Evolutionary conservation across 2,888 invertebrate species (phyloP).

Genomic region (Dendrolimus houi): DNA sequence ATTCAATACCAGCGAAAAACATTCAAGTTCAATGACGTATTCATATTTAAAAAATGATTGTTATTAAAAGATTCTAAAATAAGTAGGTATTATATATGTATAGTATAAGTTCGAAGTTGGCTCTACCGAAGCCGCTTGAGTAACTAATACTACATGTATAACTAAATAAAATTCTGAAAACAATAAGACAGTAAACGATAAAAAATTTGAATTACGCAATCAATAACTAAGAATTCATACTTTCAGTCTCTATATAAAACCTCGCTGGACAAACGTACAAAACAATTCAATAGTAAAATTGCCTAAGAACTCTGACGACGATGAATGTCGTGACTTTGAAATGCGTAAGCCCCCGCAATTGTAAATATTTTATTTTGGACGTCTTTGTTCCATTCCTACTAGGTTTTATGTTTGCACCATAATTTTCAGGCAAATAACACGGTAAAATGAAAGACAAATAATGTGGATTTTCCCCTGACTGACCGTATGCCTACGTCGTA

Average conservation of each 20-base stretch:
- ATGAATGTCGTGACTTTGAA: not conserved
- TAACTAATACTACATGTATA: too few species aligned
- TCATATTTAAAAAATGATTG: too few species aligned
- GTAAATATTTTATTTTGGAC: not conserved
- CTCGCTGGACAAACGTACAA: not conserved
- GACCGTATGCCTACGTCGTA: not conserved
- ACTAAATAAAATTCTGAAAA: too few species aligned
- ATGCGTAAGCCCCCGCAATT: not conserved
- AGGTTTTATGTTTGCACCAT: not conserved
- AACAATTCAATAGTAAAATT: not conserved
- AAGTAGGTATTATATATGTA: too few species aligned
- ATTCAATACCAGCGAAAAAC: too few species aligned
- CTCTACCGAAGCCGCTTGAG: too few species aligned
- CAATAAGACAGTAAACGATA: too few species aligned
- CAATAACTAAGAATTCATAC: not conserved
- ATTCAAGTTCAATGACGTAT: too few species aligned
- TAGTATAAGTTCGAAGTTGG: too few species aligned
- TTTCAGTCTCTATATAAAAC: not conserved
- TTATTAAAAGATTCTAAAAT: too few species aligned
- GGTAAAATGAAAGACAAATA: not conserved
- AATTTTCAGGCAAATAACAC: not conserved
- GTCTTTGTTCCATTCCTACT: not conserved
- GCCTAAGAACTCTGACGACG: not conserved
- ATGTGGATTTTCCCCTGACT: not conserved
- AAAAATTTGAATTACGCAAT: too few species aligned